Evolutionary conservation across 2,888 invertebrate genomes (phyloP).

Genomic region (Phorcus lineatus): DNA sequence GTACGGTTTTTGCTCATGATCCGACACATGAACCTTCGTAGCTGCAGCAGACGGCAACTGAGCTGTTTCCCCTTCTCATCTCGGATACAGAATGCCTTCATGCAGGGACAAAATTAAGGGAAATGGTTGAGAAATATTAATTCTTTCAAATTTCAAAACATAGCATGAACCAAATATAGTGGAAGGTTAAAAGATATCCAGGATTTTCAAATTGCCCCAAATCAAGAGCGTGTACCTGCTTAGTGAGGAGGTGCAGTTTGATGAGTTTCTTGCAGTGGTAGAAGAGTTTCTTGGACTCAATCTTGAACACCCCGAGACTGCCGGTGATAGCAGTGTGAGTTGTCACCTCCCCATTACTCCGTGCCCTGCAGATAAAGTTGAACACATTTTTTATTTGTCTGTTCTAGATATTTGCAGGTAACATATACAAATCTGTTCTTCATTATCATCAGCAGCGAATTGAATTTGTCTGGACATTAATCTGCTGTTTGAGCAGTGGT

Average conservation of each 20-base stretch:
- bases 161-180: neutral
- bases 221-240: conserved; percentile 77
- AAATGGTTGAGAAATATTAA: neutral
- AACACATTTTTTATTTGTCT: too few relatives aligned
- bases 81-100: conserved; percentile 36
- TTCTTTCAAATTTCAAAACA: neutral
- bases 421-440: too few relatives aligned
- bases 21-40: conserved; percentile 79
- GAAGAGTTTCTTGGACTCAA: conserved; percentile 79
- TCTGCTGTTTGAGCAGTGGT: too few relatives aligned
- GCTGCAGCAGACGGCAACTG: conserved; percentile 65
- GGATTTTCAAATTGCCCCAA: too few relatives aligned
- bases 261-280: conserved; percentile 82
- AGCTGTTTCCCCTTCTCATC: conserved; percentile 33
- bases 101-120: neutral
- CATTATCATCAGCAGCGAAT: too few relatives aligned
- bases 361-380: conserved; percentile 72
- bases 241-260: conserved; percentile 79
- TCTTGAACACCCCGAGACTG: conserved; percentile 77
- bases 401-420: too few relatives aligned
- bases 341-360: conserved; percentile 83
- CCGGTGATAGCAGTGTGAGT: conserved; percentile 78
- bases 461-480: too few relatives aligned
- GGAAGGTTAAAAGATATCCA: neutral
- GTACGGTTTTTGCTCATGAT: conserved; percentile 79